Evolutionary conservation across 2,888 invertebrate genomes (phyloP), one percentile per base, ranked within the genome.

Genomic region (Pristionchus maxplancki): DNA sequence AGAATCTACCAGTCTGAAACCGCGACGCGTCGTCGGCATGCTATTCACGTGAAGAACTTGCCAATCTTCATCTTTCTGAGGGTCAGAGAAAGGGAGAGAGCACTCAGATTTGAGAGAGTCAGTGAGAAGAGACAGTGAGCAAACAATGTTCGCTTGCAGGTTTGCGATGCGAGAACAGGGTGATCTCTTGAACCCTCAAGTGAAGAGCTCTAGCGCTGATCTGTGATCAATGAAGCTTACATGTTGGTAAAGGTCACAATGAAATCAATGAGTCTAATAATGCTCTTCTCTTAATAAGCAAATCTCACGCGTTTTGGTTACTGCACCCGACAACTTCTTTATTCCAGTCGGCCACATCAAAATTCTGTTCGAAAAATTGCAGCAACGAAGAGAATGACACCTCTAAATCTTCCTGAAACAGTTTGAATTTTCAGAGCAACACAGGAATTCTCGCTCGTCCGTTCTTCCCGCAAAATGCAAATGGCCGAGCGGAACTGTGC

Each of bases 81-180:
- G 28, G 64, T 34, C 15, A 67, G 64, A 67, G 31, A 17, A 15
- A 11, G 34, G 11, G 64, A 67, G 34, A 67, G 64, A 67, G 64
- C n/a, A 31, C 13, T 31, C 17, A 31, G 20, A 5, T 5, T 17
- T 0, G 17, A 31, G 34, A 67, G 34, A 71, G 31, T 1, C 71
- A 37, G 20, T 37, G 24, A 37, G 20, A 15, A 20, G 37, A 37
- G 37, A 0, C 6, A 37, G 3, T 40, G 37, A 34, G 37, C 71
- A 71, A 71, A 71, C 71, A 71, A 71, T 71, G 71, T 71, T 71
- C 31, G 8, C 24, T 28, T 71, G 71, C 71, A 71, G 71, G 9
- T 6, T 11, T 6, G 24, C 2, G 9, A 20, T 6, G 37, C n/a
- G 71, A 71, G 64, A 64, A 64, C 31, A 15, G 31, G 17, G 37